Evolutionary conservation across 2,113 vertebrate species (phyloP).

Genomic region (Egretta garzetta): DNA sequence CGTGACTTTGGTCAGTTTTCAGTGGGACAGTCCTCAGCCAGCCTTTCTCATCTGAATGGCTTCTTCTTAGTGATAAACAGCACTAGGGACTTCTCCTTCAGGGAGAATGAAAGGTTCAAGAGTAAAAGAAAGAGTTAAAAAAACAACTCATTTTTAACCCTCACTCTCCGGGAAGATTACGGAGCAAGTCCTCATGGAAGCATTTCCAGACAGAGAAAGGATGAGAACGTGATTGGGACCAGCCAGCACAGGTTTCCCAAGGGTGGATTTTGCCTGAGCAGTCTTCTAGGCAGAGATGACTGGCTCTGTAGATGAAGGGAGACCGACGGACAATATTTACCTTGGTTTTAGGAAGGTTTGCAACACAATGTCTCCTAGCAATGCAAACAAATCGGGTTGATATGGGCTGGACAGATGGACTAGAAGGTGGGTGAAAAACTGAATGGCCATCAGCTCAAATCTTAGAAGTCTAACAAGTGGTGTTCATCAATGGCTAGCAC

Average conservation of each 20-base stretch:
- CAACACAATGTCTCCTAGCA: background rate
- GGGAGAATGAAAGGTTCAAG: background rate
- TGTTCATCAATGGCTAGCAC: background rate
- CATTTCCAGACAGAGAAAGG: background rate
- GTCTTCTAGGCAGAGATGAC: background rate
- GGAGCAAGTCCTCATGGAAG: background rate
- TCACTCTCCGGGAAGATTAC: background rate
- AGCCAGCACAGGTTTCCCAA: background rate
- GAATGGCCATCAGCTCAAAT: background rate
- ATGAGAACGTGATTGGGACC: fast-evolving
- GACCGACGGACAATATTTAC: background rate
- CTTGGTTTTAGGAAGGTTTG: background rate
- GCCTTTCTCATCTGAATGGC: background rate
- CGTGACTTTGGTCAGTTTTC: background rate
- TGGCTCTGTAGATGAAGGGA: background rate
- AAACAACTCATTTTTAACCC: background rate
- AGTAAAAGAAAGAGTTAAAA: background rate
- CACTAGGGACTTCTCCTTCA: background rate
- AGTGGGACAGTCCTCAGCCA: background rate
- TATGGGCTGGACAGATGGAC: background rate
- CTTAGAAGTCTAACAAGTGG: background rate
- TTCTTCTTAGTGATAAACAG: background rate
- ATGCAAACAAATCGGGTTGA: background rate
- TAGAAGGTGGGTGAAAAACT: background rate
- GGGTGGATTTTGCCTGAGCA: background rate